phyloP scores from a whole-genome alignment of 92 coral and sea anemone species.

The Paramuricea clavata region DNA sequence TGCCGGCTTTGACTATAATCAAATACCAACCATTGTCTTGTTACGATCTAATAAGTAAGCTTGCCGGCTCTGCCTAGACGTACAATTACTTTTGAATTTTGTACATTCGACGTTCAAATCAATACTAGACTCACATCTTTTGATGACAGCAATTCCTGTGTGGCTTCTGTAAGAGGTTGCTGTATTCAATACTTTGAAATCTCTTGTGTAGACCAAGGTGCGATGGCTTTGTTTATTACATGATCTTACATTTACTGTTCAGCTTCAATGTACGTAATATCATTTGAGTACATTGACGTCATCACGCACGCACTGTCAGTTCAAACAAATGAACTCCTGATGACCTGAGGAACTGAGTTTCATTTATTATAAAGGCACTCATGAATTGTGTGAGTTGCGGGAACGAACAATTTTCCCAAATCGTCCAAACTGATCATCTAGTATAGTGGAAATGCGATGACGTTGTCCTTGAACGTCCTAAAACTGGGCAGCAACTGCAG shows the following conservation, averaged over 20 bases:
- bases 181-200: background rate
- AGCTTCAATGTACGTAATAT: slow-evolving; percentile 5
- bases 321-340: background rate
- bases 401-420: too few species aligned
- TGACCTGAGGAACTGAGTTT: too few species aligned
- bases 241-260: background rate
- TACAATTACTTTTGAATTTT: background rate
- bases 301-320: background rate
- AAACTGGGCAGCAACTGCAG: too few species aligned
- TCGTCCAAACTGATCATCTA: too few species aligned
- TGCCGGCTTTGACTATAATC: background rate
- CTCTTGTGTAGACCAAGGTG: background rate
- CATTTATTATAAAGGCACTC: too few species aligned
- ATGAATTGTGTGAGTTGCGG: too few species aligned
- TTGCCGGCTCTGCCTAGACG: background rate
- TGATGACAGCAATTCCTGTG: background rate
- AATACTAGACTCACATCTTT: background rate
- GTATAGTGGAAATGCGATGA: too few species aligned
- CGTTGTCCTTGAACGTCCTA: too few species aligned
- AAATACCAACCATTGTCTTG: background rate
- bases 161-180: background rate
- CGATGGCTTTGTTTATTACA: background rate
- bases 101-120: background rate
- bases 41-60: too few species aligned
- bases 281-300: background rate